These are phyloP conservation scores for Pecten maximus DNA, from an alignment of 2,888 invertebrate genomes.

Conservation along the genomic window DNA sequence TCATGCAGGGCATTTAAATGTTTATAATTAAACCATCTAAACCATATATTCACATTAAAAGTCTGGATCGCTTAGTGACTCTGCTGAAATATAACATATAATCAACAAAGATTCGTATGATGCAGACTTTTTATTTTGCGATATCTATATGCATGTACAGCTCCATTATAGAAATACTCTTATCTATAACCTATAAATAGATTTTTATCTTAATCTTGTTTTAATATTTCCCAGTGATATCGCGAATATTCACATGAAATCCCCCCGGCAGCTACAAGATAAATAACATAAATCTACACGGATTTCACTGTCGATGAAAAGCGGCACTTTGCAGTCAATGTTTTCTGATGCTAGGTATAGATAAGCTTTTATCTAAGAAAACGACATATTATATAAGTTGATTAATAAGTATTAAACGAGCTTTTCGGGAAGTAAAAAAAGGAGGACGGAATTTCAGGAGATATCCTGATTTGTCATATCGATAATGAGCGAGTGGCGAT, in stretches of 20 bases:
- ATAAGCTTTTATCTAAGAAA: background rate
- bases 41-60: background rate
- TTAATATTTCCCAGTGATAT: background rate
- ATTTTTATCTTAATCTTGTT: background rate
- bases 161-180: background rate
- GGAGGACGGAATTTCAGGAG: background rate
- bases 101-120: background rate
- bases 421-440: background rate
- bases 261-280: background rate
- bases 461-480: slow-evolving; percentile 11
- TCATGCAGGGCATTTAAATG: background rate
- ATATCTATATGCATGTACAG: background rate
- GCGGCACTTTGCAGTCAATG: background rate
- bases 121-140: background rate
- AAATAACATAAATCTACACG: background rate
- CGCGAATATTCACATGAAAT: background rate
- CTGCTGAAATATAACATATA: background rate
- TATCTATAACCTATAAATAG: background rate
- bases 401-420: background rate
- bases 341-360: background rate
- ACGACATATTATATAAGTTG: background rate
- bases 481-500: background rate
- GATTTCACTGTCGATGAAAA: background rate
- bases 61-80: background rate
- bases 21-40: background rate